These are phyloP conservation scores for Stenchaetothrips biformis DNA, from an alignment of 2,888 invertebrate species.

Conservation along the genomic window DNA sequence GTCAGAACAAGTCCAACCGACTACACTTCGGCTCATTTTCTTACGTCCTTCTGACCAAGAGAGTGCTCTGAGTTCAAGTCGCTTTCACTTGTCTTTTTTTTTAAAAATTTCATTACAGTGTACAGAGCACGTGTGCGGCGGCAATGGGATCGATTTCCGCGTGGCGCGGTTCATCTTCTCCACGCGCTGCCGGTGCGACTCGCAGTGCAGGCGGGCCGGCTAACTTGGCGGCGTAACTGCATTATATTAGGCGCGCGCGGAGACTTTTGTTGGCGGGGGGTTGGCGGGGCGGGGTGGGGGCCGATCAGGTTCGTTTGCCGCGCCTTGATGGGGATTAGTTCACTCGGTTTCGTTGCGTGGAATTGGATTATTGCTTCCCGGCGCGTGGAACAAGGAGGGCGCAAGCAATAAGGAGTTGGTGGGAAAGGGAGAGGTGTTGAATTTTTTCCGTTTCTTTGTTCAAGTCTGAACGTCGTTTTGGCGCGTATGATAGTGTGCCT, in stretches of 20 bases:
- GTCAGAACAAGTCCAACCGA: too few relatives aligned
- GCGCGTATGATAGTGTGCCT: too few relatives aligned
- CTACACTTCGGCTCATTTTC: too few relatives aligned
- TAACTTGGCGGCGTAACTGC: background rate
- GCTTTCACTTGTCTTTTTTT: too few relatives aligned
- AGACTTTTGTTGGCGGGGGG: background rate
- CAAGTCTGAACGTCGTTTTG: too few relatives aligned
- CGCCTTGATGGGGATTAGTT: conserved; percentile 12
- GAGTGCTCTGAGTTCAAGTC: too few relatives aligned
- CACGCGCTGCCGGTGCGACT: background rate
- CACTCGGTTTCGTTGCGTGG: background rate
- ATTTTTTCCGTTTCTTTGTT: too few relatives aligned
- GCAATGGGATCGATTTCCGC: background rate
- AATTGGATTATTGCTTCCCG: conserved; percentile 26
- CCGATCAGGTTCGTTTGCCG: background rate
- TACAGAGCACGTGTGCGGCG: background rate
- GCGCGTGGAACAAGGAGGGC: background rate
- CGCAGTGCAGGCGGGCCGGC: too few relatives aligned
- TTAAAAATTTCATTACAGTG: too few relatives aligned
- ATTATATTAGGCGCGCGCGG: background rate
- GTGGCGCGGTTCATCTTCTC: background rate
- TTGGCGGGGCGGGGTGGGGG: background rate
- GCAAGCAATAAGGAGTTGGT: background rate
- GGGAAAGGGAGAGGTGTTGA: background rate
- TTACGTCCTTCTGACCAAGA: too few relatives aligned